These are phyloP conservation scores for Dicyrtomina minuta DNA, from an alignment of 2,888 invertebrate species.

Conservation along the genomic window DNA sequence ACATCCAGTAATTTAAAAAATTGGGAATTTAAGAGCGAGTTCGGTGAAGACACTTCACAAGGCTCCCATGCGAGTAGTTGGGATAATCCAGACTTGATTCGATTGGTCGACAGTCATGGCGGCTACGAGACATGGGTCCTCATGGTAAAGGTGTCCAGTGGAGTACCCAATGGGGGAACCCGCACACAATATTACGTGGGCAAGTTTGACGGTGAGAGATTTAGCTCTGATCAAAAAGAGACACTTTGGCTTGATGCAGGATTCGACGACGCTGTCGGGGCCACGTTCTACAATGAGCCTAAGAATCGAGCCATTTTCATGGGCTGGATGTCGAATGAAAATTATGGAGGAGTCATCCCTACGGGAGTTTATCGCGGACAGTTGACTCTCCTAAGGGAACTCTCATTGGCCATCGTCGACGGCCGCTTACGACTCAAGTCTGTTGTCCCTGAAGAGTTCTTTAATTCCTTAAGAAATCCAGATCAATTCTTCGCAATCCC, in stretches of 20 bases:
- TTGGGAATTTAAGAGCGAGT: constrained; percentile 41
- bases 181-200: constrained; percentile 51
- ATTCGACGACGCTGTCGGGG: constrained; percentile 49
- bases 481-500: neutral
- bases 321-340: constrained; percentile 49
- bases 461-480: neutral
- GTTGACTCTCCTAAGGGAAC: constrained; percentile 44
- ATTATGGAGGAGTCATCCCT: constrained; percentile 39
- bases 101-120: neutral
- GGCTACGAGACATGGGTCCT: constrained; percentile 45
- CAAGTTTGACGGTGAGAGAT: constrained; percentile 38
- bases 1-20: constrained; percentile 36
- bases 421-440: constrained; percentile 21
- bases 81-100: constrained; percentile 48
- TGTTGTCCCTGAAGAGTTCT: neutral
- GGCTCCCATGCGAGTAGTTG: constrained; percentile 47
- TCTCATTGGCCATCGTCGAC: constrained; percentile 1
- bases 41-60: constrained; percentile 42
- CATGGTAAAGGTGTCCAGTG: constrained; percentile 47
- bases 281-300: constrained; percentile 44
- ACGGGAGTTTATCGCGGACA: constrained; percentile 44
- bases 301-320: constrained; percentile 31
- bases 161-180: constrained; percentile 49
- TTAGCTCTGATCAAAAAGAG: constrained; percentile 27
- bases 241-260: constrained; percentile 49